Conservation (phyloP, 2,888 invertebrate genomes). For the Epistrophella euchroma region DNA sequence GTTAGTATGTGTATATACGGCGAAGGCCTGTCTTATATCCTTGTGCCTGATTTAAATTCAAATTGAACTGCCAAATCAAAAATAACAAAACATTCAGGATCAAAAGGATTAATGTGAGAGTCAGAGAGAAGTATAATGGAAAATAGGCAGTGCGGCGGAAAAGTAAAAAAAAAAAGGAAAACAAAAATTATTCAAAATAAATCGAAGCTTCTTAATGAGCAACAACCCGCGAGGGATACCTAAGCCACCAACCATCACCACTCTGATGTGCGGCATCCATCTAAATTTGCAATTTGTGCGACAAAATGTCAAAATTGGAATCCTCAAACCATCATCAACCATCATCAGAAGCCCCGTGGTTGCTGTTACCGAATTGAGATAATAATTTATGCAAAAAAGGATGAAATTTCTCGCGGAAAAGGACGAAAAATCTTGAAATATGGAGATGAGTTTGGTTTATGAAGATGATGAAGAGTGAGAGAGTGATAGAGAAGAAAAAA, state of each 20-base stretch:
- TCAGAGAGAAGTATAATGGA: constrained; percentile 26
- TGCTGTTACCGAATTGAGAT: constrained; percentile 59
- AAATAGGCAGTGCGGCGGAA: constrained; percentile 2
- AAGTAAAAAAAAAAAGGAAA: not conserved
- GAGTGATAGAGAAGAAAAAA: not conserved
- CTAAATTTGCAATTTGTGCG: constrained; percentile 72
- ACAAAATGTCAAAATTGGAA: constrained; percentile 69
- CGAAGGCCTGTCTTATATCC: constrained; percentile 9
- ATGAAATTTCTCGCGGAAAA: constrained; percentile 65
- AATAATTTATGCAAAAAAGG: constrained; percentile 76
- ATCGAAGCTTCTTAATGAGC: constrained; percentile 72
- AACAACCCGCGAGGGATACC: constrained; percentile 55
- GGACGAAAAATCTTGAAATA: constrained; percentile 60
- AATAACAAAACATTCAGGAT: constrained; percentile 37
- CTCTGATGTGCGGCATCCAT: constrained; percentile 32
- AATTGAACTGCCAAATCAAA: constrained; percentile 52
- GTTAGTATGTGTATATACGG: not conserved
- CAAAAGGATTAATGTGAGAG: constrained; percentile 65
- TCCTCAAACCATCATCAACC: constrained; percentile 45
- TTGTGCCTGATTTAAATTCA: constrained; percentile 65
- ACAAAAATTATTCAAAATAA: constrained; percentile 39
- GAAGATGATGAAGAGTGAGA: not conserved
- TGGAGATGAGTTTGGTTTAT: constrained; percentile 71
- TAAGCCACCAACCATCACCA: not conserved
- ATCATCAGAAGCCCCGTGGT: constrained; percentile 30